Evolutionary conservation across 2,113 vertebrate genomes (phyloP), one percentile per base, ranked within the genome.

Genomic region (Lagopus leucura): DNA sequence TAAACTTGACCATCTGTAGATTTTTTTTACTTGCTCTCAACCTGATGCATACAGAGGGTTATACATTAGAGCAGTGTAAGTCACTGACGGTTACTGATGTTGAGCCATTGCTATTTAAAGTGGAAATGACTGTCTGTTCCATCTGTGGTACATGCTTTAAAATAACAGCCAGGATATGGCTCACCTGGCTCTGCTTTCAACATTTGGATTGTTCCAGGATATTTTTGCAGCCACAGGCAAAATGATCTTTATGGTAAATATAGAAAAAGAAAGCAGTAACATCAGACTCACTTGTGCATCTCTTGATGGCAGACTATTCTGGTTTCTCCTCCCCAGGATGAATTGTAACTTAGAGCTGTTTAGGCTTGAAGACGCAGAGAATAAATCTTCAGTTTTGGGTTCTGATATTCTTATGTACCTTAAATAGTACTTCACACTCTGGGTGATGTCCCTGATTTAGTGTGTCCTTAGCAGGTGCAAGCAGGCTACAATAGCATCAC

Each of bases 381-480:
- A 38, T 38, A 30, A 55, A 60, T 71, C 60, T 85, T 42, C 48
- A 76, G 38, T 69, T 20, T 8, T 10, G 24, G 48, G 7, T 67
- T 77, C 45, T 94, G 36, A 36, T 47, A 4, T 66, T 92, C 52
- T 28, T 91, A 10, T 69, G 82, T 75, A 66, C 36, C 54, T 63
- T 66, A 75, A 91, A 5, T 43, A 57, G 12, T 34, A 19, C 61
- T 65, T 73, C 5, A 8, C 50, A 73, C 32, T 81, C 30, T 82
- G 66, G 42, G 64, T 82, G 67, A 60, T 73, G 75, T 77, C 64
- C 69, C 55, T 86, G 71, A 60, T 77, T 82, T 87, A 77, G 34
- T 82, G 78, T 50, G 13, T 14, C 13, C 42, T 92, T 92, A 92
- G 69, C 83, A 92, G 78, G 87, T 89, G 71, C 75, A 76, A 48